These are phyloP conservation scores for Stylophora pistillata DNA, from an alignment of 64 coral and sea anemone genomes.

Conservation along the genomic window DNA sequence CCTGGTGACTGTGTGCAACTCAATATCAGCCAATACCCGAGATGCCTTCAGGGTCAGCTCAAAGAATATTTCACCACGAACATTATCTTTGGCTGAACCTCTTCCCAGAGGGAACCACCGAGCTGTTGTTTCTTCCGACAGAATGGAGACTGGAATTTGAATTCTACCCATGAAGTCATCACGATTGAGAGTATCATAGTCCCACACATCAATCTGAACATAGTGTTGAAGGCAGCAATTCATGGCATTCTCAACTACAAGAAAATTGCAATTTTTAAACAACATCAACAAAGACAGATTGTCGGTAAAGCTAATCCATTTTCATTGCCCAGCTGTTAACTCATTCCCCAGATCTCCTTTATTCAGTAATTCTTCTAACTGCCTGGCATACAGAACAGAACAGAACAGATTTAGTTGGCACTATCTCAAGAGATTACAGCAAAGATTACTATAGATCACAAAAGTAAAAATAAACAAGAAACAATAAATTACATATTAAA, in stretches of 20 bases:
- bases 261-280: neutral
- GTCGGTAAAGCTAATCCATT: too few species aligned
- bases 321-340: too few species aligned
- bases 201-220: conserved; percentile 87
- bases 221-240: conserved; percentile 70
- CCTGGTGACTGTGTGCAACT: neutral
- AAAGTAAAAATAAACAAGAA: too few species aligned
- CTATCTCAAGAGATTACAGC: too few species aligned
- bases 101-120: conserved; percentile 85
- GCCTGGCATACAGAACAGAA: too few species aligned
- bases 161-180: conserved; percentile 97
- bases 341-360: too few species aligned
- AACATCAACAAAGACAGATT: neutral
- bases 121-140: conserved; percentile 65
- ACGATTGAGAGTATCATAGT: conserved; percentile 91
- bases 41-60: conserved; percentile 70
- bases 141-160: conserved; percentile 73
- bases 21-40: conserved; percentile 51
- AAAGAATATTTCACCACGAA: conserved; percentile 82
- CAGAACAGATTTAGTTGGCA: too few species aligned
- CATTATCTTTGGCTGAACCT: conserved; percentile 47
- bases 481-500: too few species aligned
- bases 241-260: conserved; percentile 41
- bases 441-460: too few species aligned
- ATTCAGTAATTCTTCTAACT: too few species aligned